Conservation (phyloP, 2,113 vertebrate species). For the Urocolius indicus region DNA sequence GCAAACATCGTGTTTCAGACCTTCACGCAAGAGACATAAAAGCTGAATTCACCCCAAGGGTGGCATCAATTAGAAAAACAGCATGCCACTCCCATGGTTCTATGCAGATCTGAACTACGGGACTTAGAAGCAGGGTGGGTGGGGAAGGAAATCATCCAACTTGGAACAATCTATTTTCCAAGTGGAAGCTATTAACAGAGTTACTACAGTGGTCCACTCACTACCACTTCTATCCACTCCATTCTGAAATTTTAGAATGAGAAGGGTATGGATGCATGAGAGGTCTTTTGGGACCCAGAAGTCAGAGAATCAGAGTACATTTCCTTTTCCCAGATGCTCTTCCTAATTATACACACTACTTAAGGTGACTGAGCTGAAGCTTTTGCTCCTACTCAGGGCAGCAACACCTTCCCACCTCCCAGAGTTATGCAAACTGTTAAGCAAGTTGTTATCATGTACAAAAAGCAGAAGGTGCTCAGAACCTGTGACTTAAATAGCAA, state of each 20-base stretch:
- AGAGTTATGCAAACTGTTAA: neutral
- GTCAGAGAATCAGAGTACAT: neutral
- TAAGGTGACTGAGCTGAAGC: neutral
- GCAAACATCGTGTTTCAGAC: rapidly evolving
- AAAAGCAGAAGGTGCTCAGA: neutral
- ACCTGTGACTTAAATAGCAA: neutral
- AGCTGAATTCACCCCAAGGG: neutral
- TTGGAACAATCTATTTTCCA: neutral
- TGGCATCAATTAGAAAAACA: neutral
- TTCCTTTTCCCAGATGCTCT: neutral
- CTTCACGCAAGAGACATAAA: neutral
- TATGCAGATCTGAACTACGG: neutral
- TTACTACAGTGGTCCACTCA: neutral
- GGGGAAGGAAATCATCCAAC: neutral
- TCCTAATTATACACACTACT: neutral
- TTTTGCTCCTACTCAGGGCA: neutral
- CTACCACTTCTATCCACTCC: neutral
- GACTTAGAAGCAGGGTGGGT: neutral
- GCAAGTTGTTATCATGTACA: neutral
- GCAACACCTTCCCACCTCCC: neutral
- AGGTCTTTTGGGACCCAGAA: neutral
- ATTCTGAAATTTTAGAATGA: neutral
- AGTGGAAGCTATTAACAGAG: neutral
- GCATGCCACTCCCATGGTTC: neutral
- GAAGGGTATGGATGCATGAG: neutral